These are phyloP conservation scores for Caradrina kadenii DNA, from an alignment of 2,888 invertebrate genomes.

Conservation along the genomic window DNA sequence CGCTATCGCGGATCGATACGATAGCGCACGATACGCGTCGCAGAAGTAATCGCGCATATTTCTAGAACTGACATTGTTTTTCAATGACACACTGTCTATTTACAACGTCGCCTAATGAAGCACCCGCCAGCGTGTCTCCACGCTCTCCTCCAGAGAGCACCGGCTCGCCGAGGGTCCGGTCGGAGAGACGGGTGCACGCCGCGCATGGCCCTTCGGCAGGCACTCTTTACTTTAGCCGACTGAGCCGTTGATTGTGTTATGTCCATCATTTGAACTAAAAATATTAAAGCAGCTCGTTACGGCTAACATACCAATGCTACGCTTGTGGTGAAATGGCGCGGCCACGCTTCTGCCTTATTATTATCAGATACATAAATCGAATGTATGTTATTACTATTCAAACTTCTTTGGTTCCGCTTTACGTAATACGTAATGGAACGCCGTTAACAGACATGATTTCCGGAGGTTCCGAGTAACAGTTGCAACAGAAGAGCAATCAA, in stretches of 20 bases:
- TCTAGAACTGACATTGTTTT: constrained; percentile 43
- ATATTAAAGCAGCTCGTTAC: too few species aligned
- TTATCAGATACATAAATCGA: neutral
- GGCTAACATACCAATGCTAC: too few species aligned
- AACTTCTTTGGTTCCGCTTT: neutral
- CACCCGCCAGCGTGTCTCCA: neutral
- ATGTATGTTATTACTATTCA: neutral
- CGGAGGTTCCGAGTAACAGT: too few species aligned
- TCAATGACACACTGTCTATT: constrained; percentile 33
- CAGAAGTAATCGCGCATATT: constrained; percentile 28
- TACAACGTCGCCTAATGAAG: neutral
- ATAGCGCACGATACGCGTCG: constrained; percentile 30
- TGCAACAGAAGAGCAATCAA: constrained; percentile 2
- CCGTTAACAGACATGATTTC: constrained; percentile 5
- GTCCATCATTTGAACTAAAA: too few species aligned
- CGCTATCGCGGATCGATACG: constrained; percentile 44
- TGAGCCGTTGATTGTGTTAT: neutral
- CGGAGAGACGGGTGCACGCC: too few species aligned
- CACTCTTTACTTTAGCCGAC: too few species aligned
- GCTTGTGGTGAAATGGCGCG: neutral
- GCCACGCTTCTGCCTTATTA: neutral
- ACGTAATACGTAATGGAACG: neutral
- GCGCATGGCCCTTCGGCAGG: too few species aligned
- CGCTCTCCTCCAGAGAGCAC: neutral
- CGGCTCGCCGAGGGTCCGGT: too few species aligned